Conservation (phyloP, 2,113 vertebrate species). For the Physeter macrocephalus region DNA sequence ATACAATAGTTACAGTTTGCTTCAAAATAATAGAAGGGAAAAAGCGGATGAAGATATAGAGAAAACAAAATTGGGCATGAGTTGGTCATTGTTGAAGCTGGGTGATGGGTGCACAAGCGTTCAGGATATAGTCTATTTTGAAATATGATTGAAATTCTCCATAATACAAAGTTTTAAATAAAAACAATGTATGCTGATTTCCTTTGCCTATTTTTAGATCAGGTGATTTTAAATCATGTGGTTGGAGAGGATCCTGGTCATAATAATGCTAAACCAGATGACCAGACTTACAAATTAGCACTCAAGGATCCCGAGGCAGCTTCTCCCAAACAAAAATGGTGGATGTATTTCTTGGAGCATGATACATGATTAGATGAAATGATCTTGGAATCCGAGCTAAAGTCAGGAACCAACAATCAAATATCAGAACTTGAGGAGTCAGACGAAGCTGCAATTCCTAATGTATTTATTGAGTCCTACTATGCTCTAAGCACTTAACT, state of each 20-base stretch:
- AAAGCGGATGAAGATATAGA: background rate
- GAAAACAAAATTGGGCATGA: background rate
- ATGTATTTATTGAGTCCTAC: background rate
- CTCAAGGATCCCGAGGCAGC: background rate
- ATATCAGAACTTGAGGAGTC: background rate
- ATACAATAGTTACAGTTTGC: background rate
- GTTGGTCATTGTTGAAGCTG: background rate
- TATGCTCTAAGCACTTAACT: background rate
- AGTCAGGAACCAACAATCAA: background rate
- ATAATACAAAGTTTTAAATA: background rate
- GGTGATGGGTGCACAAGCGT: background rate
- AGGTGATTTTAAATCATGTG: background rate
- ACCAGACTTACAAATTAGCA: background rate
- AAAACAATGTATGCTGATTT: background rate
- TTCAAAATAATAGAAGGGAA: background rate
- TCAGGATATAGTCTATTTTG: background rate
- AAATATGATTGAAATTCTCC: background rate
- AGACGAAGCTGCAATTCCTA: background rate
- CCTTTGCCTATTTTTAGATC: background rate
- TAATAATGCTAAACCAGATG: background rate
- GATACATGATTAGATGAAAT: background rate
- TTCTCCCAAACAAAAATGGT: background rate
- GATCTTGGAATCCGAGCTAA: background rate
- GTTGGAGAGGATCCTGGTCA: background rate
- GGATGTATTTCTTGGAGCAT: background rate